A percentile compares a stretch with the other conserved stretches of the same genome.
phyloP scores from a whole-genome alignment of 2,113 vertebrate species.

The Dromiciops gliroides region DNA sequence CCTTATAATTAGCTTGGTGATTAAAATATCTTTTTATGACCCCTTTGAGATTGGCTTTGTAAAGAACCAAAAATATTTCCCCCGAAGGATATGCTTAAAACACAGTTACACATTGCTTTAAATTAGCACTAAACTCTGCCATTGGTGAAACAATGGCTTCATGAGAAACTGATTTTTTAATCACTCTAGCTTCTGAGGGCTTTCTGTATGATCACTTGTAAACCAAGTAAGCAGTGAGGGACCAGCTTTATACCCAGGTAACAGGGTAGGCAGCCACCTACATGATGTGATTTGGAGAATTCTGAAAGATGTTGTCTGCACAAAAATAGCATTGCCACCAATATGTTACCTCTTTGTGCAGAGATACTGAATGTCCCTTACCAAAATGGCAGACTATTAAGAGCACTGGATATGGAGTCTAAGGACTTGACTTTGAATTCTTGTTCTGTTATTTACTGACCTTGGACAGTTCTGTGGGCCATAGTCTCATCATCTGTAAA shows the following conservation, averaged over 20 bases:
- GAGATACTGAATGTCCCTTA: neutral
- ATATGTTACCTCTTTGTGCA: neutral
- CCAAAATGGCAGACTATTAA: neutral
- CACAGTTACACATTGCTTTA: constrained; percentile 75
- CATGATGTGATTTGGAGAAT: neutral
- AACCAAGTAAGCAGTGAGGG: neutral
- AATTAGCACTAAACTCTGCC: constrained; percentile 52
- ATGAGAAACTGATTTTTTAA: constrained; percentile 54
- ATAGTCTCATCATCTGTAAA: neutral
- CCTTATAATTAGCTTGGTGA: constrained; percentile 79
- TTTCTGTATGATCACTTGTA: too few relatives aligned
- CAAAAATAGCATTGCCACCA: neutral
- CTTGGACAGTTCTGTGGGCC: neutral
- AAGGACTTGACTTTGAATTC: neutral
- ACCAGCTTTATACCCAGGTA: neutral
- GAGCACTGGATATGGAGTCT: neutral
- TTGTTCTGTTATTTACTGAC: neutral
- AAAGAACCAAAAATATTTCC: constrained; percentile 69
- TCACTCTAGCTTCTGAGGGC: constrained; percentile 21
- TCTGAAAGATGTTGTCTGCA: neutral
- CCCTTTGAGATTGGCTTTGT: constrained; percentile 74
- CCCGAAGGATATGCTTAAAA: constrained; percentile 76
- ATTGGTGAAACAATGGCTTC: constrained; percentile 64
- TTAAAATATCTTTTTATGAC: constrained; percentile 78
- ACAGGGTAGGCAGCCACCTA: neutral